Evolutionary conservation across 2,113 vertebrate genomes (phyloP).

Genomic region (Gallinago jamesoni): DNA sequence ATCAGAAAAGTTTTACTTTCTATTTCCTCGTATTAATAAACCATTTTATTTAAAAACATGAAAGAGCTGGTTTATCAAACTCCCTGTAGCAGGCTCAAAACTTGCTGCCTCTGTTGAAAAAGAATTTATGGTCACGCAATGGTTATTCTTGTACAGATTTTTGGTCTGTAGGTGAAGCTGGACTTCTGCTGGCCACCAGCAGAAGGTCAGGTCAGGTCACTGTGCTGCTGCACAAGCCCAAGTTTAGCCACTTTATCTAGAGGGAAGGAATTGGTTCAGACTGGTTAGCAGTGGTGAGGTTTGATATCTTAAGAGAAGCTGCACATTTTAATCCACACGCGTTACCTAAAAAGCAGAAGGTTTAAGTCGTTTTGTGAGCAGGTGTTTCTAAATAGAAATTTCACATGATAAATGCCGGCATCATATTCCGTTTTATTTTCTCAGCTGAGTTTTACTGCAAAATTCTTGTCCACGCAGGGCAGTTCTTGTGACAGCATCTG

Average conservation of each 20-base stretch:
- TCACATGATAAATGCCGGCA: neutral
- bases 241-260: neutral
- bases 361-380: neutral
- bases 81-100: neutral
- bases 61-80: neutral
- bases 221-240: neutral
- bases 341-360: neutral
- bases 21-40: neutral
- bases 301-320: neutral
- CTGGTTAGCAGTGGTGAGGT: neutral
- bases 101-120: neutral
- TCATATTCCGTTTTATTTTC: neutral
- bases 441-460: neutral
- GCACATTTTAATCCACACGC: neutral
- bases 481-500: neutral
- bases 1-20: neutral
- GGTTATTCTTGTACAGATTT: neutral
- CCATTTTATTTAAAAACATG: neutral
- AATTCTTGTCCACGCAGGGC: neutral
- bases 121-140: rapidly evolving
- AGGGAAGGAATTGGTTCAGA: neutral
- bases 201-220: neutral
- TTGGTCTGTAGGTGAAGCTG: neutral
- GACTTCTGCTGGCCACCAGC: neutral
- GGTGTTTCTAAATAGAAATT: neutral